Conservation (phyloP, 2,113 vertebrate genomes). For the Microtus ochrogaster region DNA sequence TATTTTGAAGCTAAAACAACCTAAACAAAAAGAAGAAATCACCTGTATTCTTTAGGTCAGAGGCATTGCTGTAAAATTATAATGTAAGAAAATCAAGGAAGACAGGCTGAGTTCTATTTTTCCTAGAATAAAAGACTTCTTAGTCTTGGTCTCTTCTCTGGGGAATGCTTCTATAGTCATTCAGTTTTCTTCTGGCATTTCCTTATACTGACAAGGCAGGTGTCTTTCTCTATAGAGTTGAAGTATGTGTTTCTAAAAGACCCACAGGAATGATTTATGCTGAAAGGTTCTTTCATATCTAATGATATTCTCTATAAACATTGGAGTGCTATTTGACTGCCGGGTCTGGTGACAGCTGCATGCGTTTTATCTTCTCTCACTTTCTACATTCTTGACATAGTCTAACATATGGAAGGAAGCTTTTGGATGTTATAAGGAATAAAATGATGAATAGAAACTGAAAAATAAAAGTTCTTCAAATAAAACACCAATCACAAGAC, state of each 20-base stretch:
- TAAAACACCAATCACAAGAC: constrained; percentile 58
- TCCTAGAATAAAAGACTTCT: neutral
- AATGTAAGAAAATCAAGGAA: neutral
- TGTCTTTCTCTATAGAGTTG: neutral
- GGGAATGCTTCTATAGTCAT: neutral
- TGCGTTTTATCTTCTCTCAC: constrained; percentile 77
- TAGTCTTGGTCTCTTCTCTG: constrained; percentile 51
- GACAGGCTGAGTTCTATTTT: neutral
- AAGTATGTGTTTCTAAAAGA: constrained; percentile 60
- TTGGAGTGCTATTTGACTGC: constrained; percentile 69
- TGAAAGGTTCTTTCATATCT: constrained; percentile 75
- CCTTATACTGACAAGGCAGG: constrained; percentile 55
- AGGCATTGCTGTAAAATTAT: constrained; percentile 2
- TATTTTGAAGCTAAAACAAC: constrained; percentile 19
- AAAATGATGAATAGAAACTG: constrained; percentile 76
- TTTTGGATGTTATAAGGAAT: constrained; percentile 71
- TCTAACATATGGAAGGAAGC: constrained; percentile 45
- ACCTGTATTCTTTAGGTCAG: neutral
- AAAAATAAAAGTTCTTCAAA: constrained; percentile 79
- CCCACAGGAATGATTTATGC: constrained; percentile 49
- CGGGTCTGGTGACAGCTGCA: constrained; percentile 65
- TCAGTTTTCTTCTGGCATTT: constrained; percentile 22
- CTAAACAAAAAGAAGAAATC: neutral
- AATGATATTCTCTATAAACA: constrained; percentile 79
- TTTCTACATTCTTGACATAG: constrained; percentile 63